Evolutionary conservation across 2,797 vertebrate species (phyloP).

Genomic region (Hyperoplus immaculatus): DNA sequence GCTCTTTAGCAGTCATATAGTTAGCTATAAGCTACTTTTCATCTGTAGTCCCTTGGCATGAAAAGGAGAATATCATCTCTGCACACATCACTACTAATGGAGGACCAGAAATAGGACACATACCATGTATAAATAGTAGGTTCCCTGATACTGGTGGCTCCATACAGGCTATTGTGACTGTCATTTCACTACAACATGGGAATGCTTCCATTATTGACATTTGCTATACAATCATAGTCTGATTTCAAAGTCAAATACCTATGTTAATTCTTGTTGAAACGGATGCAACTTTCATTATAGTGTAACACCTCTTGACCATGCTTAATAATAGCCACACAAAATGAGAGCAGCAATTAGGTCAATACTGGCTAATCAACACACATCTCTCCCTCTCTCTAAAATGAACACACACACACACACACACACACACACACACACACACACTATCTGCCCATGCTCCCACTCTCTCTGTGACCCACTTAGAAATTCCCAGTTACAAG

Average conservation of each 20-base stretch:
- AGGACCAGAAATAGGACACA: constrained; percentile 47
- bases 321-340: constrained; percentile 57
- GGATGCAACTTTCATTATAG: constrained; percentile 17
- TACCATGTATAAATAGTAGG: constrained; percentile 44
- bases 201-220: constrained; percentile 40
- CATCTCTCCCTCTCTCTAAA: constrained; percentile 30
- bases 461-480: constrained; percentile 82
- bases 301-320: constrained; percentile 14
- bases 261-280: neutral
- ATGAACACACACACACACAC: neutral
- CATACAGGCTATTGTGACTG: constrained; percentile 1
- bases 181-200: constrained; percentile 27
- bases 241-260: neutral
- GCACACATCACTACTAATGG: constrained; percentile 24
- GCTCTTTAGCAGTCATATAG: too few relatives aligned
- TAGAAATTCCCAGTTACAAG: constrained; percentile 79
- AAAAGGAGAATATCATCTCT: neutral
- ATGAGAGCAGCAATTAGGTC: constrained; percentile 72
- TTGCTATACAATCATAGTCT: constrained; percentile 7
- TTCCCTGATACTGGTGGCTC: constrained; percentile 27
- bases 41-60: too few relatives aligned
- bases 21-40: too few relatives aligned
- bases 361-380: constrained; percentile 71
- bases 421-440: constrained; percentile 23
- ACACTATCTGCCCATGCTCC: constrained; percentile 53